These are phyloP conservation scores for Eucera pruinosa DNA, from an alignment of 2,888 invertebrate species.

Conservation along the genomic window DNA sequence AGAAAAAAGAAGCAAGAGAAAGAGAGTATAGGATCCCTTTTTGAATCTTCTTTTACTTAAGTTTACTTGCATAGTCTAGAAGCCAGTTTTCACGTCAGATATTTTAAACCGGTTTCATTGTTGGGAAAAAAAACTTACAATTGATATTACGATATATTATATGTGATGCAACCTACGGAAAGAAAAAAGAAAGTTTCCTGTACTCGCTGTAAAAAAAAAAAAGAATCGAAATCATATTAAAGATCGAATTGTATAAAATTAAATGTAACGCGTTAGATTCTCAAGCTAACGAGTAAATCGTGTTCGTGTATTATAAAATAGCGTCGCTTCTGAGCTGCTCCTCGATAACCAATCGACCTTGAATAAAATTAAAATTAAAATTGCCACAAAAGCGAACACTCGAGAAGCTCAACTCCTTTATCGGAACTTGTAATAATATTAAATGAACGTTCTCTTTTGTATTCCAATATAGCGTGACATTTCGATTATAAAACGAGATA, in stretches of 20 bases:
- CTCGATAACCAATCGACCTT: neutral
- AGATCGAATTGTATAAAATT: neutral
- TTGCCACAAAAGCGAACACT: neutral
- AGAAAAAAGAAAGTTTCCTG: neutral
- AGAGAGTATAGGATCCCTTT: neutral
- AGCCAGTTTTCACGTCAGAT: neutral
- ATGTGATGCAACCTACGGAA: neutral
- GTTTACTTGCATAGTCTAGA: constrained; percentile 8
- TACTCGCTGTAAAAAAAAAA: too few species aligned
- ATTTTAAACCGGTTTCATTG: constrained; percentile 13
- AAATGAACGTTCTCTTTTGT: neutral
- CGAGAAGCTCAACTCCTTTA: neutral
- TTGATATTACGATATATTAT: neutral
- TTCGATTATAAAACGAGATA: neutral
- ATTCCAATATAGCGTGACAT: neutral
- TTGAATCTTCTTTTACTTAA: constrained; percentile 16
- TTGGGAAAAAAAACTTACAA: neutral
- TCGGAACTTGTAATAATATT: neutral
- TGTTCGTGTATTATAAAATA: neutral
- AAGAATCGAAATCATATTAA: too few species aligned
- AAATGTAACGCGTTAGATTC: neutral
- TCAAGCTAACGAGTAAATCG: neutral
- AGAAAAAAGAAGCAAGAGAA: neutral
- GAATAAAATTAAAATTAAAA: constrained; percentile 4
- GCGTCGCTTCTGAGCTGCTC: neutral